Evolutionary conservation across 1,140 invertebrate species (phyloP).

Genomic region (Danaus plexippus): DNA sequence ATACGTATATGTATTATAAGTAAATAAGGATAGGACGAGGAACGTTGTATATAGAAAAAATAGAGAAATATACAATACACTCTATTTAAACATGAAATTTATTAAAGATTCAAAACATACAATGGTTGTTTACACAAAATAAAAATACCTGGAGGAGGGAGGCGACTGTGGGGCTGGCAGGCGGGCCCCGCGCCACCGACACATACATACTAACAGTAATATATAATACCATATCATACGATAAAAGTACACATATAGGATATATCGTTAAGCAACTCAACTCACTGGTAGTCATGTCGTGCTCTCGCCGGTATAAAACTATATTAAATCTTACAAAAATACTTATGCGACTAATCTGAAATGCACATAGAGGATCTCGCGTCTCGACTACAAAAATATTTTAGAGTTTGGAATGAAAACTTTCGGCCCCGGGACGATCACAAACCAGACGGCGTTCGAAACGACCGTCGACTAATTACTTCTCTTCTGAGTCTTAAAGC

Average conservation of each 20-base stretch:
- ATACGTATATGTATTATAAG: conserved; percentile 51
- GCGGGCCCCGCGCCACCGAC: conserved; percentile 40
- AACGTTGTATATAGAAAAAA: conserved; percentile 62
- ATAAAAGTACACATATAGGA: conserved; percentile 69
- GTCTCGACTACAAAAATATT: conserved; percentile 71
- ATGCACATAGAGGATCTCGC: conserved; percentile 67
- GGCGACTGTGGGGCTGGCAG: conserved; percentile 34
- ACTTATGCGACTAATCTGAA: conserved; percentile 70
- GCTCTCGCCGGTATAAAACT: conserved; percentile 67
- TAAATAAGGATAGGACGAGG: conserved; percentile 61
- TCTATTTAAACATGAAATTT: conserved; percentile 72
- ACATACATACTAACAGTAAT: conserved; percentile 62
- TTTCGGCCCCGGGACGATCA: conserved; percentile 60
- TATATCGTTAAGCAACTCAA: conserved; percentile 65
- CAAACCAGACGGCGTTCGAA: conserved; percentile 48
- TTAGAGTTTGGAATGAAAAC: conserved; percentile 70
- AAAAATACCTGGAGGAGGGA: conserved; percentile 64
- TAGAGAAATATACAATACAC: conserved; percentile 70
- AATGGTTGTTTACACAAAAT: conserved; percentile 71
- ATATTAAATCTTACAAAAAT: conserved; percentile 71
- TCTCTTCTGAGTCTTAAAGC: conserved; percentile 94
- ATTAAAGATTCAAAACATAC: conserved; percentile 73
- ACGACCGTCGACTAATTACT: conserved; percentile 60
- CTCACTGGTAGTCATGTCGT: conserved; percentile 67
- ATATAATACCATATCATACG: conserved; percentile 67